Base-by-base conservation (phyloP, 2,113 vertebrate species). In the Hyperoodon ampullatus region DNA sequence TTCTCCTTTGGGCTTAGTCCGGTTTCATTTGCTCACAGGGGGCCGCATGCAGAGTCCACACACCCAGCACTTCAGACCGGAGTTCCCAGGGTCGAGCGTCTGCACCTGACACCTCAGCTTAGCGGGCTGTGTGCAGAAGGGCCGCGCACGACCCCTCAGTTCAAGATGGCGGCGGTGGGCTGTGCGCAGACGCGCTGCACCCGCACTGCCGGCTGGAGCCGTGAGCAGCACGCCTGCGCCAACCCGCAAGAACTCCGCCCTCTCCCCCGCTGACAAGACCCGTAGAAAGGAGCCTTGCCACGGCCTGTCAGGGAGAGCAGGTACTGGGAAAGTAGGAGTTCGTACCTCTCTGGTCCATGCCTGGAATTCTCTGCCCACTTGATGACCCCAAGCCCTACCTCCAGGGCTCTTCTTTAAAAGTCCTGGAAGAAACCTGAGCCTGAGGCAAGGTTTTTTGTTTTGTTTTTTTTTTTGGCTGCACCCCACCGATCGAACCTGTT, bases 81-180 rank as follows among this genome's bases (percentile, higher is more conserved):
- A 5, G 12, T 5, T 35, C 53, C 23, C 21, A 1, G 7, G 1
- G 53, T 0, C 12, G 2, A 35, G 0, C 0, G 21, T 21, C 21
- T 23, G 23, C 33, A 1, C 47, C 18, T 3, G 53, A 58, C 77
- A 24, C 6, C 19, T 5, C 63, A 14, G 12, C 12, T 65, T 13
- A 0, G 26, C 19, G 10, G 63, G 12, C 63, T 1, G 26, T 63
- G 63, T 14, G 26, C 63, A 14, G 26, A 30, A 15, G 13, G 0
- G 28, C 63, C 4, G 28, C 63, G 3, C 23, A 1, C 1, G 24
- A 11, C 60, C 24, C 10, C 55, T 21, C 74, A 21, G 30, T 1
- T 80, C 77, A 35, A 80, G 53, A 26, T 35, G 77, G 77, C 77
- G 0, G 6, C 6, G 2, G 33, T 8, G 21, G 12, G 53, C 33